Percentiles rank a stretch among this genome's conserved stretches.
Evolutionary conservation across 2,888 invertebrate genomes (phyloP).

Genomic region (Anaspis maculata): DNA sequence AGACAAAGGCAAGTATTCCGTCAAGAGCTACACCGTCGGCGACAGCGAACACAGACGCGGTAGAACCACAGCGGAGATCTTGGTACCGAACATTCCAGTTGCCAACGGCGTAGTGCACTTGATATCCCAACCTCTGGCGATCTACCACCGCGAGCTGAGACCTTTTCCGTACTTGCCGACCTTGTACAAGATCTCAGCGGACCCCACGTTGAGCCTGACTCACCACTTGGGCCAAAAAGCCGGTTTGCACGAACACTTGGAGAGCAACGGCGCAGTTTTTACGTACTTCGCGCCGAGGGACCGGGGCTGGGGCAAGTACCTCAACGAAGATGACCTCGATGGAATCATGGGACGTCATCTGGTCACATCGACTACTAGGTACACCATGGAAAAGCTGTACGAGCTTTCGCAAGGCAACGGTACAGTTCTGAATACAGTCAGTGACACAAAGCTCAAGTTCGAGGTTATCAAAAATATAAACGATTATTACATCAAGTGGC

Average conservation of each 20-base stretch:
- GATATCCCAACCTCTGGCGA: constrained; percentile 79
- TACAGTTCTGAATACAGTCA: constrained; percentile 20
- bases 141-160: constrained; percentile 72
- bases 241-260: constrained; percentile 64
- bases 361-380: constrained; percentile 62
- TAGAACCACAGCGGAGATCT: constrained; percentile 74
- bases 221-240: constrained; percentile 64
- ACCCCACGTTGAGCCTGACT: constrained; percentile 75
- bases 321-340: constrained; percentile 58
- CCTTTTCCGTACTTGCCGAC: constrained; percentile 81
- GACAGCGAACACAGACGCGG: constrained; percentile 67
- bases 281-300: constrained; percentile 88
- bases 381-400: constrained; percentile 64
- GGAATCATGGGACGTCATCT: constrained; percentile 81
- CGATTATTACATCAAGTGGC: constrained; percentile 27
- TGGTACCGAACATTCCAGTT: constrained; percentile 81
- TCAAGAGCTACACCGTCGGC: constrained; percentile 73
- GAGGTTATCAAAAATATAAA: constrained; percentile 21
- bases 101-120: constrained; percentile 87
- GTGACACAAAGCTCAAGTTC: constrained; percentile 23
- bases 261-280: constrained; percentile 57
- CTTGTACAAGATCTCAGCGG: constrained; percentile 68
- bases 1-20: constrained; percentile 58
- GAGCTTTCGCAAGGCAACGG: constrained; percentile 16
- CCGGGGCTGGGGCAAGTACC: constrained; percentile 87